Conservation (phyloP, 2,113 vertebrate species). For the Corynorhinus townsendii region DNA sequence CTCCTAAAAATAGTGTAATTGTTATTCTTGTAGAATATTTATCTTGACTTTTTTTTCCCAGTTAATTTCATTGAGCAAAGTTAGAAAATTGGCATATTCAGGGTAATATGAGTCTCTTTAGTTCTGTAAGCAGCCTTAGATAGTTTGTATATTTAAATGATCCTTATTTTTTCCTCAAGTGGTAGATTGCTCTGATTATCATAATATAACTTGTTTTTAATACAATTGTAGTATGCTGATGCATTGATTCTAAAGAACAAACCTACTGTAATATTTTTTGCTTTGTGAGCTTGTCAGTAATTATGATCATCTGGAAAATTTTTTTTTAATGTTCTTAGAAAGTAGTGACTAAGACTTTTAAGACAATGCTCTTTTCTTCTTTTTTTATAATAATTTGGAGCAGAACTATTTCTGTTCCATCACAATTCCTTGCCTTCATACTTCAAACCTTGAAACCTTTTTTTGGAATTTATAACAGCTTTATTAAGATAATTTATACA, state of each 20-base stretch:
- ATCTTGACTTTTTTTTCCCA: not conserved
- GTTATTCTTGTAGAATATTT: not conserved
- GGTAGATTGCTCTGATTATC: not conserved
- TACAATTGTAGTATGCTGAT: not conserved
- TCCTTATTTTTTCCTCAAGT: not conserved
- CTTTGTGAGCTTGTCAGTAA: slow-evolving; percentile 29
- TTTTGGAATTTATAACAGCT: not conserved
- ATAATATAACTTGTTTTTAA: slow-evolving; percentile 15
- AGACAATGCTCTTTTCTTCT: not conserved
- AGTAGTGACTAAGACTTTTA: slow-evolving; percentile 27
- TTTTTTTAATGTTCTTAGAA: slow-evolving; percentile 10
- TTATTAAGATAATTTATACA: not conserved
- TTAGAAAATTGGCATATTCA: not conserved
- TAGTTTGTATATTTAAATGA: not conserved
- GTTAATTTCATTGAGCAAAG: slow-evolving; percentile 20
- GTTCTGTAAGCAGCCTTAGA: slow-evolving; percentile 6
- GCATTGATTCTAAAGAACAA: not conserved
- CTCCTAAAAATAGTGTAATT: not conserved
- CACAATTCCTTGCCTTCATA: not conserved
- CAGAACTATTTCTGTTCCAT: not conserved
- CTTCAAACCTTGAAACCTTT: not conserved
- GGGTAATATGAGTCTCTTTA: not conserved
- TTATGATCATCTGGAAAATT: not conserved
- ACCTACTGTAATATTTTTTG: not conserved
- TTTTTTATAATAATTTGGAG: not conserved